Conservation (phyloP, 2,888 invertebrate species). For the Ectobius pallidus region DNA sequence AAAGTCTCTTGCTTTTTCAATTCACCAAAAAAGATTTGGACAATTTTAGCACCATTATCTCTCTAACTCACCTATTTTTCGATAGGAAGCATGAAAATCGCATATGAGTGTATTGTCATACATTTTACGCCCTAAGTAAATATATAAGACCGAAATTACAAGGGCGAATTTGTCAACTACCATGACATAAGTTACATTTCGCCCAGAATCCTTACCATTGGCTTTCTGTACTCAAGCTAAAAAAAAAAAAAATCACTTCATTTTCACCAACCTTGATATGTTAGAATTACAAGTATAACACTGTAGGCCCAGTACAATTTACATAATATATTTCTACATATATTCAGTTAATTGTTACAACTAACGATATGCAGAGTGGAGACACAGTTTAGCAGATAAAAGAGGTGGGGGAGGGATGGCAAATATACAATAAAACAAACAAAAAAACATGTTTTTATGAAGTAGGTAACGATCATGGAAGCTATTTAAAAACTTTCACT, state of each 20-base stretch:
- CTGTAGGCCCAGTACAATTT: conserved; percentile 23
- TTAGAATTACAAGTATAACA: conserved; percentile 25
- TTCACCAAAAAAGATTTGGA: conserved; percentile 22
- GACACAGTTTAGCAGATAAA: background rate
- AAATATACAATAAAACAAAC: too few relatives aligned
- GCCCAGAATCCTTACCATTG: background rate
- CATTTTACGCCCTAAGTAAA: background rate
- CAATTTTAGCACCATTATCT: conserved; percentile 36
- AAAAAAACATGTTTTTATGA: background rate
- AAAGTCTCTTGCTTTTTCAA: background rate
- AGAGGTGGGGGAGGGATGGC: too few relatives aligned
- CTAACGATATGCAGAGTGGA: background rate
- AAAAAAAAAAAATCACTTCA: background rate
- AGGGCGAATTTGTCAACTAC: background rate
- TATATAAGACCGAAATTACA: background rate
- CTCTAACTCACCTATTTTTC: background rate
- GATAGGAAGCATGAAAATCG: conserved; percentile 4
- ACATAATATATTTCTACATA: conserved; percentile 2
- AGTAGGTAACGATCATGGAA: background rate
- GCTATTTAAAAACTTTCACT: background rate
- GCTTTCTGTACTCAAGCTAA: conserved; percentile 2
- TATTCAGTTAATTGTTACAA: background rate
- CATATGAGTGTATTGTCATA: conserved; percentile 27
- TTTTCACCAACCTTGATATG: conserved; percentile 18
- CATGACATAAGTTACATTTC: background rate